Evolutionary conservation across 2,797 vertebrate species (phyloP).

Genomic region (Acipenser ruthenus): DNA sequence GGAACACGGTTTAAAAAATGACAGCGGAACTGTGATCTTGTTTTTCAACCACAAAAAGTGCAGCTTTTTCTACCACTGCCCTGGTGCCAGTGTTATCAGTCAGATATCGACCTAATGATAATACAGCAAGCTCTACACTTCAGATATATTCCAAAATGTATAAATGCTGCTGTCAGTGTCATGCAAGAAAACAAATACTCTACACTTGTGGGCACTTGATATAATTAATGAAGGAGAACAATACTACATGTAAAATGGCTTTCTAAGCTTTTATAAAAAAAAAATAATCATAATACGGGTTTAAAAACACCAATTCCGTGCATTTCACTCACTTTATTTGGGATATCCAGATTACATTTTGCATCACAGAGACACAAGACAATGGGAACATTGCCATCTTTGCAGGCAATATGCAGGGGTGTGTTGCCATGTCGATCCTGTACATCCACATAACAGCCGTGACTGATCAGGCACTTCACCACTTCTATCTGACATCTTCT

Average conservation of each 20-base stretch:
- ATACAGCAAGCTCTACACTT: too few relatives aligned
- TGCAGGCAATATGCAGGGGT: constrained; percentile 87
- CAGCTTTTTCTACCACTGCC: too few relatives aligned
- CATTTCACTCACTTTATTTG: constrained; percentile 73
- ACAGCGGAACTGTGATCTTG: too few relatives aligned
- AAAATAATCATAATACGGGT: background rate
- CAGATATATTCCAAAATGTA: too few relatives aligned
- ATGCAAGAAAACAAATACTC: too few relatives aligned
- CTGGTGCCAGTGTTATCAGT: too few relatives aligned
- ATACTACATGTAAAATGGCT: constrained; percentile 1
- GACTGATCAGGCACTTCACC: constrained; percentile 76
- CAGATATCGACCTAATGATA: too few relatives aligned
- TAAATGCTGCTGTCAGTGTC: too few relatives aligned
- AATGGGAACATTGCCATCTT: constrained; percentile 81
- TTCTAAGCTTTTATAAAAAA: background rate
- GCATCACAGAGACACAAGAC: constrained; percentile 74
- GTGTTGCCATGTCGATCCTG: constrained; percentile 93
- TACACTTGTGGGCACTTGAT: too few relatives aligned
- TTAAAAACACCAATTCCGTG: background rate
- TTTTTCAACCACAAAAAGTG: too few relatives aligned
- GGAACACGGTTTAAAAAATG: too few relatives aligned
- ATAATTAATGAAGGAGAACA: background rate
- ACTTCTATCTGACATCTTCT: constrained; percentile 89
- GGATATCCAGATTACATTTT: constrained; percentile 73
- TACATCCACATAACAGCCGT: constrained; percentile 72